phyloP scores from a whole-genome alignment of 2,113 vertebrate genomes.

The Tragulus kanchil region DNA sequence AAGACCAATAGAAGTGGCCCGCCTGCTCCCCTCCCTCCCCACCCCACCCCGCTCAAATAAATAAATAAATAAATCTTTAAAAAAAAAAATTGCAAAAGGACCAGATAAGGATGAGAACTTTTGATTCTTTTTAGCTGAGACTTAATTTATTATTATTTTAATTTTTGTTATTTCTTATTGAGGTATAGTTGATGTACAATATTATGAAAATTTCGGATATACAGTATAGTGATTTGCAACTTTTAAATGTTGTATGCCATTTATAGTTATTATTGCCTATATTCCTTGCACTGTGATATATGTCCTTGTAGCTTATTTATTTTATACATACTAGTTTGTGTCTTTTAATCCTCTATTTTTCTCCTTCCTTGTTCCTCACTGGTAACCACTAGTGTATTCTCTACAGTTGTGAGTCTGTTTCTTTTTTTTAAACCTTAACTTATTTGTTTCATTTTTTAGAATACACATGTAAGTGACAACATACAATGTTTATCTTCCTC shows the following conservation, averaged over 20 bases:
- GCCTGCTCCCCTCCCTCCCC: too few species aligned
- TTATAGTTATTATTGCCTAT: neutral
- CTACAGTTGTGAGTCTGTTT: neutral
- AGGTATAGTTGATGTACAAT: neutral
- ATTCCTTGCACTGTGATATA: neutral
- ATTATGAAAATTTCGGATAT: neutral
- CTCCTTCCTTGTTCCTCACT: neutral
- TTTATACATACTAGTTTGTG: neutral
- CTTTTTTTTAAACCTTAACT: neutral
- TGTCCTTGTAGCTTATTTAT: neutral
- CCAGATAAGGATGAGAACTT: neutral
- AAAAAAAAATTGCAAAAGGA: neutral
- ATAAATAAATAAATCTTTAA: too few species aligned
- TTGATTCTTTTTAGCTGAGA: neutral
- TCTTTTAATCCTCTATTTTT: neutral
- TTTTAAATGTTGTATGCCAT: neutral
- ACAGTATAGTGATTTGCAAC: neutral
- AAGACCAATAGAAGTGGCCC: too few species aligned
- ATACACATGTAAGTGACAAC: neutral
- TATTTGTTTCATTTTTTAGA: neutral
- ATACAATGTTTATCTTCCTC: neutral
- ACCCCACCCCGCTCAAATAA: too few species aligned
- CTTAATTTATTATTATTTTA: neutral
- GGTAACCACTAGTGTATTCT: neutral
- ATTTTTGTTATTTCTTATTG: neutral